phyloP scores from a whole-genome alignment of 2,113 vertebrate genomes.

The Ptilorrhoa leucosticta region DNA sequence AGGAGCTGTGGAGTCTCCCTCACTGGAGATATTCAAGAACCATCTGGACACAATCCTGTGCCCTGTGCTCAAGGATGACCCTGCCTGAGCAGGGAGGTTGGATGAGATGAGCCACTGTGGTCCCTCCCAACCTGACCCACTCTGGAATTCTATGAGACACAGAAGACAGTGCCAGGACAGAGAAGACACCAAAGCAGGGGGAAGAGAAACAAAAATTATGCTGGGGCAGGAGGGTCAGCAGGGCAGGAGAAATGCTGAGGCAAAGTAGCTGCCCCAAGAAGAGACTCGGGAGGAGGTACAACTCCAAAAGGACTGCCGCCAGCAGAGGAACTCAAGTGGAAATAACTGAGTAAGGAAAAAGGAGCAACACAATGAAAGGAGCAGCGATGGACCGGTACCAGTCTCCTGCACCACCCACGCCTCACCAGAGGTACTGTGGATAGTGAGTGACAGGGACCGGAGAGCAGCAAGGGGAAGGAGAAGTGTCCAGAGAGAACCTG shows the following conservation, averaged over 20 bases:
- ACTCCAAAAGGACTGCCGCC: fast-evolving
- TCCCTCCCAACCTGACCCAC: not conserved
- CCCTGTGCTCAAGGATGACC: not conserved
- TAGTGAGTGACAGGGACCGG: not conserved
- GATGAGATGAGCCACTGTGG: not conserved
- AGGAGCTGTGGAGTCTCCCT: not conserved
- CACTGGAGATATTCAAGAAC: not conserved
- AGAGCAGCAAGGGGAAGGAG: not conserved
- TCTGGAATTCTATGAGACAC: not conserved
- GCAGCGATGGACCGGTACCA: no score
- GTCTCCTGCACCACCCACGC: fast-evolving
- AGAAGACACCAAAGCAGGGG: not conserved
- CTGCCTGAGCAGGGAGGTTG: not conserved
- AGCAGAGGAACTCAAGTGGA: not conserved
- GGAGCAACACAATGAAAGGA: not conserved
- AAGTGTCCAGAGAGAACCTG: not conserved
- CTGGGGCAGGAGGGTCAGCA: not conserved
- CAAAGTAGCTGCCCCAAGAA: not conserved
- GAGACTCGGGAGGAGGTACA: not conserved
- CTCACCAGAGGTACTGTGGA: not conserved
- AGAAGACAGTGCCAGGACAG: not conserved
- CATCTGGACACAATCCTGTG: not conserved
- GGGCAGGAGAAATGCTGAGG: not conserved
- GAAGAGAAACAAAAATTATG: not conserved
- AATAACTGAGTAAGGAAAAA: not conserved